Conservation (phyloP, 1,140 invertebrate genomes). For the Parasteatoda tepidariorum region DNA sequence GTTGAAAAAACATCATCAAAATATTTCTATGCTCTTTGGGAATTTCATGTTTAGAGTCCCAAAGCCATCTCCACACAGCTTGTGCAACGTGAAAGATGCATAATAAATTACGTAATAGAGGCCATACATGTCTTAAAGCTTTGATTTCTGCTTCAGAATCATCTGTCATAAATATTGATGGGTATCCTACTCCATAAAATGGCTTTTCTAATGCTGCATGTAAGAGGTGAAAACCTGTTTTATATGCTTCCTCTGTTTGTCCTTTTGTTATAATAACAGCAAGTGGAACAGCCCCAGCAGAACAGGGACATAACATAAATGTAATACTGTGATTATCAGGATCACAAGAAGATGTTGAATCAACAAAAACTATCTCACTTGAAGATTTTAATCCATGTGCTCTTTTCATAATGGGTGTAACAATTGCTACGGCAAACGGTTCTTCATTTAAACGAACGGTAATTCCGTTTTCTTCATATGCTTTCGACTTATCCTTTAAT, state of each 20-base stretch:
- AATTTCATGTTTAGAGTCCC: background rate
- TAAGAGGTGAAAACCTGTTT: background rate
- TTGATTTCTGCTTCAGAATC: background rate
- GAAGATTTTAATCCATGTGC: background rate
- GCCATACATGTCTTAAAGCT: background rate
- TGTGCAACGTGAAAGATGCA: background rate
- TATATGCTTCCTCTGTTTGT: background rate
- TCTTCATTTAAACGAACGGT: background rate
- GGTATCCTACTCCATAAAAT: background rate
- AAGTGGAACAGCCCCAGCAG: background rate
- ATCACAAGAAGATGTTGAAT: background rate
- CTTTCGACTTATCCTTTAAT: background rate
- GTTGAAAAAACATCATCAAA: background rate
- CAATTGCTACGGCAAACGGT: background rate
- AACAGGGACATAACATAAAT: background rate
- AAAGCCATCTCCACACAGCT: background rate
- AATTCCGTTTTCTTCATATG: background rate
- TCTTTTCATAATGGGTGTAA: conserved; percentile 3
- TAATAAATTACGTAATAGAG: background rate
- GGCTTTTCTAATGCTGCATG: background rate
- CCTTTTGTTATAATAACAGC: conserved; percentile 1
- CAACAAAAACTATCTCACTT: background rate
- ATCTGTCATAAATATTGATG: background rate
- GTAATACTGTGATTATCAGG: conserved; percentile 7
- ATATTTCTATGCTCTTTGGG: background rate